Evolutionary conservation across 2,797 vertebrate genomes (phyloP), one percentile per base, ranked within the genome.

Genomic region (Acanthurus lineatus): DNA sequence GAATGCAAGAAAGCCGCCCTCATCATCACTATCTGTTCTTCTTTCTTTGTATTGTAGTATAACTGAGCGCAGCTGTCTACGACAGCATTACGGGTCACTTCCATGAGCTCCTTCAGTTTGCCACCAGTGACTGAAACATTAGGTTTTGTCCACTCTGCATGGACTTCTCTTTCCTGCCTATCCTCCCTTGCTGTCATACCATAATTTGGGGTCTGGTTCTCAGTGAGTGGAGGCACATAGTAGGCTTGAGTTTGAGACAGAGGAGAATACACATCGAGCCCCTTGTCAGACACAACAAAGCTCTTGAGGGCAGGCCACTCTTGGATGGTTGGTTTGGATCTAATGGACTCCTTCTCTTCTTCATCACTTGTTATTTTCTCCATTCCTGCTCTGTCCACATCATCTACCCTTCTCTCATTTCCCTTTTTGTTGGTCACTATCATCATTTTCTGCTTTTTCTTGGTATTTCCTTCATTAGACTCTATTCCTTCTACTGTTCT

Each of bases 1-100:
- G 93, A 95, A 28, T 70, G 81, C 40, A 91, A 67, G 81, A 97
- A 97, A 62, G 93, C 95, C 8, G 81, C 83, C 82, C 92, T 96
- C 69, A 97, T 87, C 69, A 93, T 85, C 0, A 78, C 79, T 86
- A 95, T 35, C 90, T 97, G 96, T 49, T 88, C 88, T 79, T 48
- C 45, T 0, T 65, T 81, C 73, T 72, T 83, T 20, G 2, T 0
- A 0, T 0, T 17, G 9, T 0, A 3, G 47, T 0, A 9, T 2
- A 7, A 7, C 38, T 0, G n/a, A 17, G 12, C 0, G 38, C 12
- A 1, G 10, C 10, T 2, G 0, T 40, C 17, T 5, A 14, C 15
- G 4, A 4, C 5, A 0, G 1, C 1, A 1, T 10, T 49, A 5
- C 3, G 7, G 6, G 25, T 15, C 5, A 35, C 4, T 15, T 61